These are phyloP conservation scores for Hycleus phaleratus DNA, from an alignment of 1,140 invertebrate species.

Conservation along the genomic window DNA sequence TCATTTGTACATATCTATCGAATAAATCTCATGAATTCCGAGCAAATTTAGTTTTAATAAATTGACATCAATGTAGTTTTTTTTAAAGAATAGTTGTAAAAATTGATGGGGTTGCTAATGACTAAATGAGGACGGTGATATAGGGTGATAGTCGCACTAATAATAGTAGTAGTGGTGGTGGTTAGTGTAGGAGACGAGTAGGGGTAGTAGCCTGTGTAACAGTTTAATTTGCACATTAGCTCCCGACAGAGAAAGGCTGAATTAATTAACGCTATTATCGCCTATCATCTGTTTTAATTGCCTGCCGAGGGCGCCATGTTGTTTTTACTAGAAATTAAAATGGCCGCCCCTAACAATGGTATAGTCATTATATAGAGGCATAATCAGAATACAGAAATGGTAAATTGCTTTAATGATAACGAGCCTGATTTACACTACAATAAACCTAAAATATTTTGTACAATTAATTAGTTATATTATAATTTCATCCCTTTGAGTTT, in stretches of 20 bases:
- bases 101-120: too few relatives aligned
- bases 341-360: slow-evolving; percentile 39
- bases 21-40: too few relatives aligned
- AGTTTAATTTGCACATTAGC: slow-evolving; percentile 44
- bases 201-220: slow-evolving; percentile 34
- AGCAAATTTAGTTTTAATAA: too few relatives aligned
- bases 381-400: slow-evolving; percentile 41
- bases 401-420: slow-evolving; percentile 42
- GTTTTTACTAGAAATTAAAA: slow-evolving; percentile 43
- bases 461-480: background rate
- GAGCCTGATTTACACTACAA: slow-evolving; percentile 30
- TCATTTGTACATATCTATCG: too few relatives aligned
- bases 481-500: too few relatives aligned
- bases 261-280: slow-evolving; percentile 45
- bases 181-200: background rate
- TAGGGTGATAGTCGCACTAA: background rate
- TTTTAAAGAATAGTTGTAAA: too few relatives aligned
- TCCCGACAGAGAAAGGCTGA: slow-evolving; percentile 40
- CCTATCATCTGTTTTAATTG: slow-evolving; percentile 45
- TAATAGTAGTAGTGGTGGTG: background rate
- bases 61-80: too few relatives aligned
- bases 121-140: too few relatives aligned
- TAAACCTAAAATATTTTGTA: slow-evolving; percentile 2
- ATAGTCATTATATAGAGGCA: slow-evolving; percentile 38
- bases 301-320: slow-evolving; percentile 40